These are phyloP conservation scores for Amphibalanus amphitrite DNA, from an alignment of 1,140 invertebrate genomes.

Conservation along the genomic window DNA sequence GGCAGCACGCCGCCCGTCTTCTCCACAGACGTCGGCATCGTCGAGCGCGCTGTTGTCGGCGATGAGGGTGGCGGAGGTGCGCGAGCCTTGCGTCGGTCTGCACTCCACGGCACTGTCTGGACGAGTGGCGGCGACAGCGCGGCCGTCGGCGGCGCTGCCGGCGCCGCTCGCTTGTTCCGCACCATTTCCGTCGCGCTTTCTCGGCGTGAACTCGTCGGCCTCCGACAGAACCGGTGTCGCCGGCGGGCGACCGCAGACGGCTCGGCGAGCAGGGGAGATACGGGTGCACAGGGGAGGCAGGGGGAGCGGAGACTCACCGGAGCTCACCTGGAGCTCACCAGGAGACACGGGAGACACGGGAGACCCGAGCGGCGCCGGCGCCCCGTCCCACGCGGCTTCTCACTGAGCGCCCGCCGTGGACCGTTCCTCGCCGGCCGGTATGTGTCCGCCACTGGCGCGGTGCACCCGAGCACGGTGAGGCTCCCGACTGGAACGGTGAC, in stretches of 20 bases:
- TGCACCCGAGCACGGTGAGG: neutral
- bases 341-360: too few relatives aligned
- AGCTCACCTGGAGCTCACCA: too few relatives aligned
- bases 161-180: neutral
- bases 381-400: neutral
- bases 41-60: too few relatives aligned
- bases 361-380: neutral
- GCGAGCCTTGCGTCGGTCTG: neutral
- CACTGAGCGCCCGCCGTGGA: neutral
- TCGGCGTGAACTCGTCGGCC: too few relatives aligned
- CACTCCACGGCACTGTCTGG: neutral
- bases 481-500: neutral
- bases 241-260: neutral
- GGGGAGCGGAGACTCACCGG: too few relatives aligned
- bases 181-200: neutral
- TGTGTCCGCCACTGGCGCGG: neutral
- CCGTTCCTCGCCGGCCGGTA: neutral
- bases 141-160: too few relatives aligned
- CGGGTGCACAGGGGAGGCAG: too few relatives aligned
- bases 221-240: neutral
- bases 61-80: too few relatives aligned
- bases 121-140: neutral
- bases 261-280: too few relatives aligned
- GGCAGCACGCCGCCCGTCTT: neutral
- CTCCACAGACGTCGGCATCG: neutral